Percentiles rank a stretch among this genome's conserved stretches.
phyloP scores from a whole-genome alignment of 2,888 invertebrate species.

The Cephonodes hylas region DNA sequence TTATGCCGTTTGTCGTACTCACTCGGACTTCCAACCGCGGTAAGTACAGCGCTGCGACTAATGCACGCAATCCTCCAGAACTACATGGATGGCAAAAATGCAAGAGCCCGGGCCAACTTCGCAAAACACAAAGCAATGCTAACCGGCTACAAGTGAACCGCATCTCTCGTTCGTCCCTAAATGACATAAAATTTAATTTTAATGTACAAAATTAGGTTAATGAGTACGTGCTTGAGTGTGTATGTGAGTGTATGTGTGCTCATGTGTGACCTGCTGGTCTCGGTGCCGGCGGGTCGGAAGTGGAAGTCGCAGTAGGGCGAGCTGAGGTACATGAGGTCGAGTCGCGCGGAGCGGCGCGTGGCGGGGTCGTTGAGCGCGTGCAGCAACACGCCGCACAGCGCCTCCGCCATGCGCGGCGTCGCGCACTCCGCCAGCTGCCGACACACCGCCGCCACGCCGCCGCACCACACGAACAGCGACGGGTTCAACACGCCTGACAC shows the following conservation, averaged over 20 bases:
- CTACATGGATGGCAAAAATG: conserved; percentile 92
- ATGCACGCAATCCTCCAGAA: conserved; percentile 87
- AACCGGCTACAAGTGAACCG: conserved; percentile 92
- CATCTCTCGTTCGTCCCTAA: conserved; percentile 88
- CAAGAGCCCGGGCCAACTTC: conserved; percentile 95
- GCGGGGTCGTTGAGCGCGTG: conserved; percentile 92
- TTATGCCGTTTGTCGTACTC: conserved; percentile 56
- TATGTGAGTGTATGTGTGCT: neutral
- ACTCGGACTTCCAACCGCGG: conserved; percentile 95
- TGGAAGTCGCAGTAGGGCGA: conserved; percentile 97
- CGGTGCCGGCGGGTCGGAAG: conserved; percentile 86
- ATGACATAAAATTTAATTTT: neutral
- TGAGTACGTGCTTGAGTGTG: too few species aligned
- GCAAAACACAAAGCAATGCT: conserved; percentile 90
- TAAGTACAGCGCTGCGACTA: conserved; percentile 90
- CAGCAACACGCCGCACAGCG: conserved; percentile 92
- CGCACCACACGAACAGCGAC: conserved; percentile 88
- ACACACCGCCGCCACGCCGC: conserved; percentile 91
- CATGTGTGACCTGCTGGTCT: conserved; percentile 83
- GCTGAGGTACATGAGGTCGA: conserved; percentile 90
- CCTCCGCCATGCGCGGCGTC: conserved; percentile 94
- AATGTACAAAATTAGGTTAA: neutral
- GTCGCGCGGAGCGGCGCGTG: conserved; percentile 86
- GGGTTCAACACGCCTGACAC: conserved; percentile 89
- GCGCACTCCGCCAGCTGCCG: conserved; percentile 92